A percentile compares a stretch with the other conserved stretches of the same genome.
Conservation (phyloP, 2,113 vertebrate genomes). For the Sakesphorus luctuosus region DNA sequence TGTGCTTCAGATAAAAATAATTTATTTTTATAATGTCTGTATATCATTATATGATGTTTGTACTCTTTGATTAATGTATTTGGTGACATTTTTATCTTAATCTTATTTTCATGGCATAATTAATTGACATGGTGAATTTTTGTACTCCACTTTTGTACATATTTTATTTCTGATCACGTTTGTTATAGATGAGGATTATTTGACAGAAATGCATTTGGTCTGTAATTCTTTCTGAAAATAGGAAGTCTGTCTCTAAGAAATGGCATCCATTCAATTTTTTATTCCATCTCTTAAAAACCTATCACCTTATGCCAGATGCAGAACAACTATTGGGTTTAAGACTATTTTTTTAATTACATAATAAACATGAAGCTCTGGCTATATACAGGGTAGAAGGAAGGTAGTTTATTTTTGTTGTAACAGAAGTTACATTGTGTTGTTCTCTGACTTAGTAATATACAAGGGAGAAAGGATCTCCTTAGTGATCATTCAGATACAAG, state of each 20-base stretch:
- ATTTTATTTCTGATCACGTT: background rate
- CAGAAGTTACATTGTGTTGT: background rate
- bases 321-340: background rate
- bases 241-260: background rate
- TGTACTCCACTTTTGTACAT: background rate
- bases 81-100: background rate
- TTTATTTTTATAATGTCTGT: background rate
- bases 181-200: background rate
- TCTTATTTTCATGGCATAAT: background rate
- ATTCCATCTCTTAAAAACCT: background rate
- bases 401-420: background rate
- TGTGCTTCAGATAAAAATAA: background rate
- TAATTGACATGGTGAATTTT: background rate
- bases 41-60: accelerated
- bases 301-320: background rate
- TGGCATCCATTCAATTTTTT: background rate
- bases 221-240: background rate
- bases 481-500: background rate
- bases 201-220: background rate
- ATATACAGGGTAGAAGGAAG: background rate
- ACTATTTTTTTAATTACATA: background rate
- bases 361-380: background rate
- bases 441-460: background rate
- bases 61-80: background rate
- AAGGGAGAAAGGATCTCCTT: background rate